Percentiles rank a stretch among this genome's conserved stretches.
phyloP scores from a whole-genome alignment of 1,140 invertebrate species.

The Limonius californicus region DNA sequence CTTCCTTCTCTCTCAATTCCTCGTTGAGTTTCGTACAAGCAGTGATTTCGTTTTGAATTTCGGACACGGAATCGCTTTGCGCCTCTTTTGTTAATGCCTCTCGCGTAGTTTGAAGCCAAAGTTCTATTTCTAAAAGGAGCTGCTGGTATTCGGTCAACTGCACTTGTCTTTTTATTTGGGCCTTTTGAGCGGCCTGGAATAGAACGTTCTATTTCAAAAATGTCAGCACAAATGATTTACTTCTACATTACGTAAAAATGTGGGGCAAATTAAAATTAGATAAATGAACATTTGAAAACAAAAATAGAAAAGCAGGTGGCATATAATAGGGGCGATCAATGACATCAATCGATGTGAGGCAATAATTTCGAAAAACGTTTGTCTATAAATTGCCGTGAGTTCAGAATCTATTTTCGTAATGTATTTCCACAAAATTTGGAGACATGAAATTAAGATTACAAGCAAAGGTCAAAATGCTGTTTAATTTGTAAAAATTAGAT shows the following conservation, averaged over 20 bases:
- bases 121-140: conserved; percentile 60
- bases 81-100: conserved; percentile 31
- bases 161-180: conserved; percentile 53
- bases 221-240: neutral
- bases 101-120: conserved; percentile 53
- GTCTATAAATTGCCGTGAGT: too few relatives aligned
- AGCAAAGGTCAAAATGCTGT: too few relatives aligned
- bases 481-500: too few relatives aligned
- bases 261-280: neutral
- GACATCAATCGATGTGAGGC: too few relatives aligned
- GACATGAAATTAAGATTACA: too few relatives aligned
- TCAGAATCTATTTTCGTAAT: too few relatives aligned
- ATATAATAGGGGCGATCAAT: too few relatives aligned
- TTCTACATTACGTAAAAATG: conserved; percentile 10
- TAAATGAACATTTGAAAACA: too few relatives aligned
- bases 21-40: conserved; percentile 51
- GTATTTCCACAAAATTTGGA: too few relatives aligned
- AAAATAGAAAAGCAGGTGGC: too few relatives aligned
- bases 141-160: conserved; percentile 58
- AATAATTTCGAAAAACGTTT: too few relatives aligned
- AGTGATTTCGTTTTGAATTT: conserved; percentile 49
- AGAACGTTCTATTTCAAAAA: conserved; percentile 13
- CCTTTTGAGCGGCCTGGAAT: conserved; percentile 50
- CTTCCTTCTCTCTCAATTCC: conserved; percentile 56
- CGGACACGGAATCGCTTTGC: conserved; percentile 41